Conservation (phyloP, 2,797 vertebrate species). For the Podarcis siculus region DNA sequence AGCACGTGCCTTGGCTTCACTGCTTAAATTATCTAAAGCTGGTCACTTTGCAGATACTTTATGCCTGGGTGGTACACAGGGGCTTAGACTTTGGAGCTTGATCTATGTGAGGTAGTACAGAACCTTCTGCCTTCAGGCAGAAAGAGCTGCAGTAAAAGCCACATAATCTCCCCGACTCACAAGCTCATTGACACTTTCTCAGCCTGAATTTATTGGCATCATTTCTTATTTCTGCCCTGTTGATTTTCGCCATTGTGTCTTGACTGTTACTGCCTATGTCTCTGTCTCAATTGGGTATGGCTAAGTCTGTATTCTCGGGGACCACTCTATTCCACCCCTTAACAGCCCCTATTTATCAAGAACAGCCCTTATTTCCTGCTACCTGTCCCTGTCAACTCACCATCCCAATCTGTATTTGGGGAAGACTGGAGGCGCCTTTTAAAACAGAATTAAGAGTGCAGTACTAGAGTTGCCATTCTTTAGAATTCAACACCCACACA, state of each 20-base stretch:
- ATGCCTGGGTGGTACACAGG: neutral
- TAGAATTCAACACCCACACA: neutral
- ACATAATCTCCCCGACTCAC: neutral
- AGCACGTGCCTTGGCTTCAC: neutral
- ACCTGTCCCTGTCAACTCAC: neutral
- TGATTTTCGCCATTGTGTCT: neutral
- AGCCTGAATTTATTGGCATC: neutral
- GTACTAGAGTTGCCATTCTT: neutral
- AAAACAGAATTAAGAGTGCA: neutral
- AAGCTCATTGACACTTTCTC: neutral
- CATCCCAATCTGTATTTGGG: neutral
- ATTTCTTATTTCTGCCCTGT: neutral
- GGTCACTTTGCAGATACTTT: neutral
- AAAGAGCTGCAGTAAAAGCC: neutral
- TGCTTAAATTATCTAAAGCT: neutral
- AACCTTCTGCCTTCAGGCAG: neutral
- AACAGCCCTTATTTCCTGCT: neutral
- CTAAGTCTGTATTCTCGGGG: neutral
- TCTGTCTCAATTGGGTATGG: neutral
- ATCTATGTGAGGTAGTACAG: neutral
- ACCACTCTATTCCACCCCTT: neutral
- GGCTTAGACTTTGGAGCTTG: neutral
- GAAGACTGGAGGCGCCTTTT: neutral
- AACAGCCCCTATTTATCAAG: neutral
- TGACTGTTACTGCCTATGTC: neutral